Percentiles rank a stretch among this genome's conserved stretches.
phyloP scores from a whole-genome alignment of 2,797 vertebrate species.

The Lepus oiostolus region DNA sequence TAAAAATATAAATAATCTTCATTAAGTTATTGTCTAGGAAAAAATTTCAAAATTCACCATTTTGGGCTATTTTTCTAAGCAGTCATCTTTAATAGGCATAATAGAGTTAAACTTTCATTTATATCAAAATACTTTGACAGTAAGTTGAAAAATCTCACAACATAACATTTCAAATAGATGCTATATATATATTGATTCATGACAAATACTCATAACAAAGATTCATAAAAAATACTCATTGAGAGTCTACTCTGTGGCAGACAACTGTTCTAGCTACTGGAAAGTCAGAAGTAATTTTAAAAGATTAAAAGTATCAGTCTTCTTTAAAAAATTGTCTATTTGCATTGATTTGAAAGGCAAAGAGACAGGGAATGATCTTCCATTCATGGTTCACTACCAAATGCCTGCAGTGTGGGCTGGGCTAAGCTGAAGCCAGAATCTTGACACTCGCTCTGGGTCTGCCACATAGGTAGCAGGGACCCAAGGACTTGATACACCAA shows the following conservation, averaged over 20 bases:
- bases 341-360: no score
- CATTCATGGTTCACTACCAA: no score
- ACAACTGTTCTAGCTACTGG: not conserved
- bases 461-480: no score
- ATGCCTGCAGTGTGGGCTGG: no score
- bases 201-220: no score
- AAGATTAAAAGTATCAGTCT: not conserved
- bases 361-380: no score
- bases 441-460: no score
- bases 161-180: constrained; percentile 34
- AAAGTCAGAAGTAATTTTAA: constrained; percentile 15
- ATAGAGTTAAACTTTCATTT: constrained; percentile 25
- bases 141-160: constrained; percentile 46
- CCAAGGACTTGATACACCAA: no score
- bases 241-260: not conserved
- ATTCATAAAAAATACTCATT: not conserved
- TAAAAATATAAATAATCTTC: constrained; percentile 43
- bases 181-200: constrained; percentile 27
- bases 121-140: constrained; percentile 65
- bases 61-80: constrained; percentile 24
- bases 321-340: no score
- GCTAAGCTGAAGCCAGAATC: no score
- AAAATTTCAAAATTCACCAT: constrained; percentile 10
- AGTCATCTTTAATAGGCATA: constrained; percentile 56
- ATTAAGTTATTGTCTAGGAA: constrained; percentile 19